Evolutionary conservation across 2,888 invertebrate genomes (phyloP).

Genomic region (Lithophane leautieri): DNA sequence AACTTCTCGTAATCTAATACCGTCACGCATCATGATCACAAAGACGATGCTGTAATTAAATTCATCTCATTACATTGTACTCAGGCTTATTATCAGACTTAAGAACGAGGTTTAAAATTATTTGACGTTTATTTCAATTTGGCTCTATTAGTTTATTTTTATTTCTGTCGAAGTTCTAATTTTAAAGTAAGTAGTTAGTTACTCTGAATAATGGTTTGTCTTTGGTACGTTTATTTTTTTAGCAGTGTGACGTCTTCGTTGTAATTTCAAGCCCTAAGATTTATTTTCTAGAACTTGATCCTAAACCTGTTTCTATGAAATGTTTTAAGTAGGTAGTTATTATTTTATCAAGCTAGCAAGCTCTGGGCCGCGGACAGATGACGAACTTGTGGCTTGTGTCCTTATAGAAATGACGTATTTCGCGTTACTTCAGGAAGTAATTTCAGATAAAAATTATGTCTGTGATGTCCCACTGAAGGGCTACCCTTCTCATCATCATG

Average conservation of each 20-base stretch:
- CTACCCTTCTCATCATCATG: background rate
- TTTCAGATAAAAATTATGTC: background rate
- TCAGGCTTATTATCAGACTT: constrained; percentile 20
- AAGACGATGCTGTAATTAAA: constrained; percentile 48
- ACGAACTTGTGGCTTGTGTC: constrained; percentile 21
- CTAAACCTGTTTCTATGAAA: no score
- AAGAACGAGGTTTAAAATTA: constrained; percentile 22
- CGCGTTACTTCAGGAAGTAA: constrained; percentile 15
- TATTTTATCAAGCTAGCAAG: no score
- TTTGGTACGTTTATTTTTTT: background rate
- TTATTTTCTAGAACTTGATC: no score
- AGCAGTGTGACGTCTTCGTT: no score
- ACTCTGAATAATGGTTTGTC: background rate
- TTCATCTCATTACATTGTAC: constrained; percentile 52
- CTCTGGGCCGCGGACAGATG: constrained; percentile 14
- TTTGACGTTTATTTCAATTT: constrained; percentile 29
- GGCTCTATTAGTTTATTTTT: background rate
- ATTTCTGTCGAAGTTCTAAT: background rate
- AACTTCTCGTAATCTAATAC: constrained; percentile 36
- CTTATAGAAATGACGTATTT: constrained; percentile 35
- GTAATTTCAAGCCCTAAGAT: no score
- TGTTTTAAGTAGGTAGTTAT: no score
- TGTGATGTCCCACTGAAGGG: background rate
- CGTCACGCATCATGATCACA: constrained; percentile 46
- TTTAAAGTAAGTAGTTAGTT: no score